A percentile compares a stretch with the other conserved stretches of the same genome.
These are phyloP conservation scores for Poeciliopsis turneri DNA, from an alignment of 2,797 vertebrate species.

Conservation along the genomic window DNA sequence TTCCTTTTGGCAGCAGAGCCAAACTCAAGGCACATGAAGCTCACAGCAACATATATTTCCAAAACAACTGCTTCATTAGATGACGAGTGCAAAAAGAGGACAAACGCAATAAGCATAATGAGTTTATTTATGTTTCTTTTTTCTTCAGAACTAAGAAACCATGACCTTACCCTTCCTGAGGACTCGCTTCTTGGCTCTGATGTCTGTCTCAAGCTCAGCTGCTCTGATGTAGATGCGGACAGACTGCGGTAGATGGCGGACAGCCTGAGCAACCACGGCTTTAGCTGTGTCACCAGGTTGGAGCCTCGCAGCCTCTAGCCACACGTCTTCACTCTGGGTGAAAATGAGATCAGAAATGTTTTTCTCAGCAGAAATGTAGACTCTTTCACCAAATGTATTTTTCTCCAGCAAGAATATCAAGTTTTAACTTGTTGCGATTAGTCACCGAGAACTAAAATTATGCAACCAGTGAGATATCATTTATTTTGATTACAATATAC, in stretches of 20 bases:
- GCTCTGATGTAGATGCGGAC: conserved; percentile 97
- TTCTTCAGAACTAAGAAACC: neutral
- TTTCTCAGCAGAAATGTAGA: neutral
- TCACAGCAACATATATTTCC: conserved; percentile 9
- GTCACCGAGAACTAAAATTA: neutral
- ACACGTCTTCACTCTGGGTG: conserved; percentile 94
- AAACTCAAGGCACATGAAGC: conserved; percentile 7
- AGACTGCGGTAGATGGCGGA: conserved; percentile 95
- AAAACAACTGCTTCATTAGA: conserved; percentile 4
- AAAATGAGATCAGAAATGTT: conserved; percentile 15
- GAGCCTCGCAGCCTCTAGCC: conserved; percentile 96
- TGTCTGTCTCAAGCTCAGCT: conserved; percentile 95
- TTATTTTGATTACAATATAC: neutral
- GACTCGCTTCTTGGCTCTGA: conserved; percentile 95
- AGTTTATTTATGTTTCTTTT: neutral
- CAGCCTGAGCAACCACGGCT: conserved; percentile 96
- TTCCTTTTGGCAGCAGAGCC: conserved; percentile 42
- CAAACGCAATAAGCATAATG: neutral
- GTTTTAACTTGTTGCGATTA: neutral
- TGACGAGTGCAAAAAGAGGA: neutral
- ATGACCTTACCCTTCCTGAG: conserved; percentile 90
- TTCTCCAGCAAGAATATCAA: neutral
- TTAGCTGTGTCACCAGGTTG: conserved; percentile 98
- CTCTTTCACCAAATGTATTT: neutral
- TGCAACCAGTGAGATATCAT: neutral